phyloP scores from a whole-genome alignment of 1,140 invertebrate species.

The Achatina immaculata region DNA sequence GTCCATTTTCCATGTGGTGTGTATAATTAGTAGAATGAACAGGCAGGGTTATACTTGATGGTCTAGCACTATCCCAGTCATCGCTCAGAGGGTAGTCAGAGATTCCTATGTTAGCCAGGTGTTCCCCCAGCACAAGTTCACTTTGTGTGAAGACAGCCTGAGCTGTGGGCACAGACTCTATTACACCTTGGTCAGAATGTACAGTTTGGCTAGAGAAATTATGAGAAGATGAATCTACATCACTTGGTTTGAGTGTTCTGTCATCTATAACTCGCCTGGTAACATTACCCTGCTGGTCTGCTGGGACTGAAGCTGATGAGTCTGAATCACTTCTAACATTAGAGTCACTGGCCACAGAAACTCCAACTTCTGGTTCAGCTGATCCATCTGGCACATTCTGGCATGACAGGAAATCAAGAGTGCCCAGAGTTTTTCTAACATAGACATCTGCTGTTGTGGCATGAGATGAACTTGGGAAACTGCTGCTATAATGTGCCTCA shows the following conservation, averaged over 20 bases:
- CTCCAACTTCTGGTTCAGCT: neutral
- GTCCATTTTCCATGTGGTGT: neutral
- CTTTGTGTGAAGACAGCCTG: neutral
- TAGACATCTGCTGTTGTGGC: constrained; percentile 8
- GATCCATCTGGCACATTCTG: constrained; percentile 23
- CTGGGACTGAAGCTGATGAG: neutral
- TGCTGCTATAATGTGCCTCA: neutral
- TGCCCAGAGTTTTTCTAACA: constrained; percentile 22
- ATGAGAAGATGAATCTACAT: neutral
- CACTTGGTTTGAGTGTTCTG: neutral
- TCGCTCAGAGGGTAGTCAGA: neutral
- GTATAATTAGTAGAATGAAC: neutral
- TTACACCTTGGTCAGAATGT: neutral
- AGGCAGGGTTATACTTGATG: neutral
- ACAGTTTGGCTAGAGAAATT: neutral
- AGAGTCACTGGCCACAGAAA: neutral
- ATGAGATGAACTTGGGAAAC: neutral
- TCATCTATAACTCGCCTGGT: neutral
- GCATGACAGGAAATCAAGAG: constrained; percentile 14
- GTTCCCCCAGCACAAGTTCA: neutral
- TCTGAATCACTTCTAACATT: neutral
- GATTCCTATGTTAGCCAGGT: neutral
- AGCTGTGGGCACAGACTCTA: neutral
- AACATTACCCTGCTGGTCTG: neutral
- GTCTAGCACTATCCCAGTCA: neutral